These are phyloP conservation scores for Hyposoter didymator DNA, from an alignment of 2,888 invertebrate genomes.

Conservation along the genomic window DNA sequence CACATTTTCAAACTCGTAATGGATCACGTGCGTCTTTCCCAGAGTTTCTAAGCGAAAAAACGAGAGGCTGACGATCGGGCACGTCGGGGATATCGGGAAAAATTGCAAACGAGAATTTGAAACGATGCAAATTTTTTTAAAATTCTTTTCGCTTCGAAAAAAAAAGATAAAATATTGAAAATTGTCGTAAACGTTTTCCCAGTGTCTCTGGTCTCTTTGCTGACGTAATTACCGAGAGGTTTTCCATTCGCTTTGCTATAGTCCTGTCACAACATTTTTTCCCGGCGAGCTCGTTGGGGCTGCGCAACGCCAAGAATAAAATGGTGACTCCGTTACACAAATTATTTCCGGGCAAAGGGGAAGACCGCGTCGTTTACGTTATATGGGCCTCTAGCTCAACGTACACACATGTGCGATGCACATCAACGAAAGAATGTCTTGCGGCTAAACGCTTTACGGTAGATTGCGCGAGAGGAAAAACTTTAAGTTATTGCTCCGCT, in stretches of 20 bases:
- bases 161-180: no score
- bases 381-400: not conserved
- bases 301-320: constrained; percentile 11
- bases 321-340: constrained; percentile 45
- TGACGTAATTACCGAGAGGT: not conserved
- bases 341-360: constrained; percentile 48
- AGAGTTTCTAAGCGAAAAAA: constrained; percentile 11
- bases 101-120: no score
- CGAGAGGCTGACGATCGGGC: constrained; percentile 30
- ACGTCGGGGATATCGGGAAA: constrained; percentile 52
- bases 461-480: constrained; percentile 45
- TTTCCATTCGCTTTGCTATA: not conserved
- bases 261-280: constrained; percentile 9
- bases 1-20: constrained; percentile 17
- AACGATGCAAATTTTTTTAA: no score
- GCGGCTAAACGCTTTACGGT: constrained; percentile 62
- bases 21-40: not conserved
- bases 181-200: no score
- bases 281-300: not conserved
- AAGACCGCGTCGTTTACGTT: constrained; percentile 38
- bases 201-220: not conserved
- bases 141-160: not conserved
- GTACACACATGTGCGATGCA: constrained; percentile 32
- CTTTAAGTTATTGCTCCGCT: constrained; percentile 62
- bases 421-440: constrained; percentile 66